Base-by-base conservation (phyloP, 2,888 invertebrate genomes). In the Thymelicus acteon region DNA sequence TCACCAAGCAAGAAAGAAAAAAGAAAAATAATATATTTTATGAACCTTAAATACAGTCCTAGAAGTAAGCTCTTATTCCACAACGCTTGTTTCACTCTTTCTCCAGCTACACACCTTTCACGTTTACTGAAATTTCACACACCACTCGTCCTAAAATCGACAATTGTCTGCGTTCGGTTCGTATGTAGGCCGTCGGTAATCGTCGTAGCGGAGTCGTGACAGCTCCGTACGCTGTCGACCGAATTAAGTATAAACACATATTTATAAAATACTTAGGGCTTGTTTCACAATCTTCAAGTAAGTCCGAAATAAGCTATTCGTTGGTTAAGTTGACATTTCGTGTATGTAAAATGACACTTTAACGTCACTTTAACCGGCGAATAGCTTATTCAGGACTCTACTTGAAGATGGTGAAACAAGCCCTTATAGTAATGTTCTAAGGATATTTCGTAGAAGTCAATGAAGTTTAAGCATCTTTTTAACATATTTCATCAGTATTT, bases 101-200 rank as follows among this genome's bases (percentile, higher is more conserved):
- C 57, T 39, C 58, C 12, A 24, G 13, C 58, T 58, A 13, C 39
- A 13, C 37, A 37, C 39, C n/a, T 39, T 37, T 39, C 58, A 12
- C 24, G 54, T 54, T 54, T 15, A 15, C 47, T 47, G 13, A n/a
- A n/a, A n/a, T 61, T 47, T 61, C 47, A 61, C 60, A 61, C 31
- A 39, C 37, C 63, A 63, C 37, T 63, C 37, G 63, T 49, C 49
- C 63, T 63, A 49, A 49, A 63, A 63, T 49, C 63, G 49, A 63
- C 49, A 63, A 49, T 63, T 63, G 63, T 63, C 63, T 49, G 48
- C 48, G 63, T 49, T 63, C 49, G 31, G 7, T 7, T 31, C 63
- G 49, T 49, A 63, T 63, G 49, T 63, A 63, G 63, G 63, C 48
- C 61, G 61, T 61, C 63, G 63, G 39, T 63, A 63, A 63, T 49